phyloP scores from a whole-genome alignment of 2,888 invertebrate genomes.

The Emmelina monodactyla region DNA sequence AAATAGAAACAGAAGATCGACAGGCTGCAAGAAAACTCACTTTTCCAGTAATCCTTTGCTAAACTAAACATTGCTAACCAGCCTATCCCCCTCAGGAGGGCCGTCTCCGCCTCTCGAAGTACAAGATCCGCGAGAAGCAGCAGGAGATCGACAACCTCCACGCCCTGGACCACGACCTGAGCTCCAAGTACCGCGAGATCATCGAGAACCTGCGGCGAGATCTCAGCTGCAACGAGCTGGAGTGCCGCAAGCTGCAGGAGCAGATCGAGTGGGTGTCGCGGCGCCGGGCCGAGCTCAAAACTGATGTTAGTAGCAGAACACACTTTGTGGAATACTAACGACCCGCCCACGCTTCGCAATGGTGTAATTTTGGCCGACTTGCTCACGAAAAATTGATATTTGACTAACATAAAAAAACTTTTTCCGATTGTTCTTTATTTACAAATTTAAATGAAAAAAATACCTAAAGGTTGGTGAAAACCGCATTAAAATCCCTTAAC shows the following conservation, averaged over 20 bases:
- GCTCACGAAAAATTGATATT: too few species aligned
- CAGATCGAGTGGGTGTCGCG: slow-evolving; percentile 57
- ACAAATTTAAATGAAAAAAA: too few species aligned
- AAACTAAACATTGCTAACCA: background rate
- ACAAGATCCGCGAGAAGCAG: slow-evolving; percentile 51
- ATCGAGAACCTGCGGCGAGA: slow-evolving; percentile 43
- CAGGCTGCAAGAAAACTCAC: too few species aligned
- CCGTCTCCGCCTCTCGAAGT: slow-evolving; percentile 45
- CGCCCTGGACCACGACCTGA: slow-evolving; percentile 43
- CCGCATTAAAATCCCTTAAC: too few species aligned
- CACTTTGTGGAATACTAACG: too few species aligned
- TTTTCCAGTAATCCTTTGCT: too few species aligned
- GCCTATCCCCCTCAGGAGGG: slow-evolving; percentile 32
- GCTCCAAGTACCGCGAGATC: slow-evolving; percentile 35
- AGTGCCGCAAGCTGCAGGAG: slow-evolving; percentile 49
- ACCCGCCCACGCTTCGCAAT: too few species aligned
- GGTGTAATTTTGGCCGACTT: too few species aligned
- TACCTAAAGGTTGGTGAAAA: too few species aligned
- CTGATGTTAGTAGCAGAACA: slow-evolving; percentile 49
- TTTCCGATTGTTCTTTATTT: too few species aligned
- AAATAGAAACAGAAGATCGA: too few species aligned
- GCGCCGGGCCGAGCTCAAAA: slow-evolving; percentile 41
- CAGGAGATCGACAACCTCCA: slow-evolving; percentile 52
- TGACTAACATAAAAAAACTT: too few species aligned
- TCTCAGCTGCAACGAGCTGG: slow-evolving; percentile 40